Evolutionary conservation across 2,888 invertebrate species (phyloP), one percentile per base, ranked within the genome.

Genomic region (Agrilus cyanescens): DNA sequence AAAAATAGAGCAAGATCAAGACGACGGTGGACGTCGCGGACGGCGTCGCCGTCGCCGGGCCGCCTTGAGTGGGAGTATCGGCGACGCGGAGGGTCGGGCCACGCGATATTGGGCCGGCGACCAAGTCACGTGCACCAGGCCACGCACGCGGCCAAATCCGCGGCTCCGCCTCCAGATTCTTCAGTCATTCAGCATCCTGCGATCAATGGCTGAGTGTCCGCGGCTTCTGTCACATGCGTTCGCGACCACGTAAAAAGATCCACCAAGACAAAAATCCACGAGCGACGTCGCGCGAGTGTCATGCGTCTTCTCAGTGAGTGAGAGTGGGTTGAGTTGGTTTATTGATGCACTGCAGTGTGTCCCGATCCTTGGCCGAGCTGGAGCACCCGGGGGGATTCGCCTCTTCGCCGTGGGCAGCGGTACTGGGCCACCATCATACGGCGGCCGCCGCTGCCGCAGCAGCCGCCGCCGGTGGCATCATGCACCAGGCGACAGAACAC

Each of bases 321-420:
- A 25, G 25, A 25, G 54, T 50, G 52, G 42, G 45, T 51, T 53
- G 51, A 47, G 43, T 36, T 43, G 38, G 37, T 37, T 25, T 43
- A 45, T 47, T 43, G 55, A 62, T 63, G 62, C 59, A 63, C 60
- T 56, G 57, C 46, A 60, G 61, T 63, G 63, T 60, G 58, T 57
- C 56, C 56, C 49, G 56, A 56, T 56, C 55, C 53, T 54, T 65
- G 63, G 25, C 10, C 25, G 68, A 65, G 59, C 65, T 86, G 84
- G 86, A 86, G 75, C 86, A 86, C 68, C 82, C 82, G 55, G 78
- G 82, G 60, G 74, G 75, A 62, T 67, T 66, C 51, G 82, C 82
- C 48, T 74, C 80, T 60, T 84, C 84, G 66, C 84, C 84, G 57
- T 84, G 83, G 83, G 83, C 83, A 57, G 68, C 69, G 44, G 83